Conservation (phyloP, 2,113 vertebrate genomes). For the Apistogramma diplotaenia region DNA sequence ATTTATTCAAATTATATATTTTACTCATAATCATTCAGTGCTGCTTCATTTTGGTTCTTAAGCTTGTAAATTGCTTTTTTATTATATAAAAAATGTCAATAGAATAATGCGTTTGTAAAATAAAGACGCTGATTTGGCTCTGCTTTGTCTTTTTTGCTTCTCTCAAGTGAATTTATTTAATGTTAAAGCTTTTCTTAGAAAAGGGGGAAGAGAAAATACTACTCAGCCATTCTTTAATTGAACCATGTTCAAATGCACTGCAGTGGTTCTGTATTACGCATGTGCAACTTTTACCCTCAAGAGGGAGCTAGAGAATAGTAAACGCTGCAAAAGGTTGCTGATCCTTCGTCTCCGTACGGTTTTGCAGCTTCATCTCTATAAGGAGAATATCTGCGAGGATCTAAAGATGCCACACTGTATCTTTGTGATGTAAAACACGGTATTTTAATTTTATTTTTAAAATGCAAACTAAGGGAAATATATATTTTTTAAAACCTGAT, state of each 20-base stretch:
- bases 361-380: neutral
- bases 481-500: conserved; percentile 8
- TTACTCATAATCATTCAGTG: conserved; percentile 97
- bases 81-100: conserved; percentile 94
- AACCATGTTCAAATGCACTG: neutral
- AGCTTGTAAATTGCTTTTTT: conserved; percentile 99
- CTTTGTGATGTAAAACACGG: neutral
- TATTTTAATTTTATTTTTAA: neutral
- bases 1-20: conserved; percentile 99
- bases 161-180: neutral
- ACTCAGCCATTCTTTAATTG: neutral
- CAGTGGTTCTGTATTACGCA: neutral
- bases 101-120: conserved; percentile 97
- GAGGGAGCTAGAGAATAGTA: conserved; percentile 52
- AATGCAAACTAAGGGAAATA: neutral
- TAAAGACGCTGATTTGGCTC: conserved; percentile 98
- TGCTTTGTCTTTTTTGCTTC: conserved; percentile 47
- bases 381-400: neutral
- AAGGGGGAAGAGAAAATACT: neutral
- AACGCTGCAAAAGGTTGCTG: neutral
- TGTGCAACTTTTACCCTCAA: conserved; percentile 32
- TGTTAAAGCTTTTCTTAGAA: neutral
- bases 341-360: neutral
- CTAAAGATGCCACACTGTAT: neutral
- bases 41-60: conserved; percentile 86